phyloP scores from a whole-genome alignment of 2,888 invertebrate genomes.

The Gasteruption jaculator region DNA sequence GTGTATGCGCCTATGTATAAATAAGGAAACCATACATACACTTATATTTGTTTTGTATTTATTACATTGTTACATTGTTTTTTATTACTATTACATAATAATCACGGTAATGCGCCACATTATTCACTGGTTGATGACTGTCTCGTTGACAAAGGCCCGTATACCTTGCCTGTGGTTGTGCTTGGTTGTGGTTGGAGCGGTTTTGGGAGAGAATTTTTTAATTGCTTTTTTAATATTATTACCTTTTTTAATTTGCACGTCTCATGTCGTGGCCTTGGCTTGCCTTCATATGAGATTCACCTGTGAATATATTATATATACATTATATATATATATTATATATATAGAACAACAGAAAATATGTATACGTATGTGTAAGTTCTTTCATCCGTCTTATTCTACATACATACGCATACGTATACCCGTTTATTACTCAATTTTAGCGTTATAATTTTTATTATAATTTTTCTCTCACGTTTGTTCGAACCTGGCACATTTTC shows the following conservation, averaged over 20 bases:
- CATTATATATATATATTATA: conserved; percentile 28
- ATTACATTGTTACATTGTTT: conserved; percentile 24
- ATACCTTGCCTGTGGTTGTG: conserved; percentile 51
- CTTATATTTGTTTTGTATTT: conserved; percentile 29
- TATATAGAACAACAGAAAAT: conserved; percentile 28
- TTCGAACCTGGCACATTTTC: no score
- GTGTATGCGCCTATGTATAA: conserved; percentile 10
- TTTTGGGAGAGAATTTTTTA: conserved; percentile 50
- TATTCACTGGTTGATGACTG: conserved; percentile 47
- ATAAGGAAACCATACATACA: conserved; percentile 15
- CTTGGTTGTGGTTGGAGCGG: conserved; percentile 51
- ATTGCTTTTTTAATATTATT: conserved; percentile 37
- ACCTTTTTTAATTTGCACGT: conserved; percentile 51
- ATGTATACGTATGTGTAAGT: conserved; percentile 26
- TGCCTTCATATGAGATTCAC: conserved; percentile 51
- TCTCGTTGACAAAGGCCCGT: conserved; percentile 49
- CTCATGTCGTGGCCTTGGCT: conserved; percentile 52
- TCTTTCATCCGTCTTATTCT: no score
- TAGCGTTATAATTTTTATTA: no score
- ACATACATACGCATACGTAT: no score
- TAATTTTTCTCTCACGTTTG: no score
- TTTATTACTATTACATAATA: conserved; percentile 44
- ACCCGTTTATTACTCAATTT: conserved; percentile 16
- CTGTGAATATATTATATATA: conserved; percentile 43
- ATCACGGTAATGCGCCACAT: conserved; percentile 50